phyloP scores from a whole-genome alignment of 2,888 invertebrate species.

The Conops quadrifasciatus region DNA sequence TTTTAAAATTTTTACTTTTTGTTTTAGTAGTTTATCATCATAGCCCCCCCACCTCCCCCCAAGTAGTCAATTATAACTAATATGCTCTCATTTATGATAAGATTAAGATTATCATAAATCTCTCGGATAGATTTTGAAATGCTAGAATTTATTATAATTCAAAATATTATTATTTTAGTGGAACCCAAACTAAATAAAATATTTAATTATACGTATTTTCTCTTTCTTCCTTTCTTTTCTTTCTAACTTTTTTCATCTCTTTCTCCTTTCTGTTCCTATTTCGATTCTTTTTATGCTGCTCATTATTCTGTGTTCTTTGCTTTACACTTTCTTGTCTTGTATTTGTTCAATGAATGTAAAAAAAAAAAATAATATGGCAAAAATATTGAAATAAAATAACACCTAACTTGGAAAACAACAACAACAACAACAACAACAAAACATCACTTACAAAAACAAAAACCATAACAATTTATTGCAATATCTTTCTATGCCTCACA shows the following conservation, averaged over 20 bases:
- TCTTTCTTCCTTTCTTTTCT: constrained; percentile 46
- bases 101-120: too few relatives aligned
- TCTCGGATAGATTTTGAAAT: too few relatives aligned
- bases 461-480: constrained; percentile 24
- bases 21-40: too few relatives aligned
- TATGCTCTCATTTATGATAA: too few relatives aligned
- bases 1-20: too few relatives aligned
- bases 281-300: constrained; percentile 29
- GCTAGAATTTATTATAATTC: too few relatives aligned
- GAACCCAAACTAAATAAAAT: too few relatives aligned
- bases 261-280: constrained; percentile 40
- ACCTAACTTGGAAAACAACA: constrained; percentile 37
- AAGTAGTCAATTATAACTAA: too few relatives aligned
- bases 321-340: constrained; percentile 9
- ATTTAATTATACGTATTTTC: constrained; percentile 22
- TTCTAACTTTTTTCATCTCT: constrained; percentile 41
- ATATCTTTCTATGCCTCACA: constrained; percentile 5
- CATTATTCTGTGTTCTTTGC: constrained; percentile 33
- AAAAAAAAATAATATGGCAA: constrained; percentile 12
- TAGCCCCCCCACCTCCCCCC: too few relatives aligned
- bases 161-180: too few relatives aligned
- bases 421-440: constrained; percentile 36
- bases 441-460: constrained; percentile 29
- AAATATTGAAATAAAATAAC: constrained; percentile 37
- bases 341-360: constrained; percentile 12